Base-by-base conservation (phyloP, 2,888 invertebrate species). In the Cerastis leucographa region DNA sequence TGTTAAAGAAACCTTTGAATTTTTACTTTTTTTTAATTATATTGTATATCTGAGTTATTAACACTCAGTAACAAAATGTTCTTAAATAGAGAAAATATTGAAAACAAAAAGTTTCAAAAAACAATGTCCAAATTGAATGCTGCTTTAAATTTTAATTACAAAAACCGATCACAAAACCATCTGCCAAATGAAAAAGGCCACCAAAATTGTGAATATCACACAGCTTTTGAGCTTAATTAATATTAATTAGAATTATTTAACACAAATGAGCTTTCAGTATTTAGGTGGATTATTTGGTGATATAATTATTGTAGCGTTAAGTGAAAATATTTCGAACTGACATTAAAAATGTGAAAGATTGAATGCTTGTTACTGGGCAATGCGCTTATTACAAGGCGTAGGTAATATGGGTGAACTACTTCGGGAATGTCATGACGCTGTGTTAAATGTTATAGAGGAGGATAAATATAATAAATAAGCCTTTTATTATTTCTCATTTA, bases 141-240 rank as follows among this genome's bases (percentile, higher is more conserved):
- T n/a, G 65, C 46, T 42, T 59, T 76, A 40, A 76, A 46, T 49
- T n/a, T n/a, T 54, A 66, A 66, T 76, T 35, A 76, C 69, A 54
- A 77, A n/a, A 67, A 62, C 66, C 40, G 66, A 83, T 80, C 40
- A 78, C 42, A 69, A 71, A 83, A 83, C 56, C 17, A 35, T 35
- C 77, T 61, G 35, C 19, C 8, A 8, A 68, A 77, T 74, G 62
- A 61, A 74, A 74, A 68, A 68, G 59, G 49, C 68, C 65, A 78
- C 78, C 68, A 65, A 61, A 68, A 80, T 78, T 54, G 42, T 74
- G 35, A 49, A 64, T 69, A 61, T 62, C 61, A 72, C 59, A 64
- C 25, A 71, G 84, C 59, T 64, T 82, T 78, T 35, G 35, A 49
- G 51, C 59, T 67, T 76, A 79, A 78, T 76, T 86, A 78, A 78